Evolutionary conservation across 2,888 invertebrate species (phyloP).

Genomic region (Meteorus cinctellus): DNA sequence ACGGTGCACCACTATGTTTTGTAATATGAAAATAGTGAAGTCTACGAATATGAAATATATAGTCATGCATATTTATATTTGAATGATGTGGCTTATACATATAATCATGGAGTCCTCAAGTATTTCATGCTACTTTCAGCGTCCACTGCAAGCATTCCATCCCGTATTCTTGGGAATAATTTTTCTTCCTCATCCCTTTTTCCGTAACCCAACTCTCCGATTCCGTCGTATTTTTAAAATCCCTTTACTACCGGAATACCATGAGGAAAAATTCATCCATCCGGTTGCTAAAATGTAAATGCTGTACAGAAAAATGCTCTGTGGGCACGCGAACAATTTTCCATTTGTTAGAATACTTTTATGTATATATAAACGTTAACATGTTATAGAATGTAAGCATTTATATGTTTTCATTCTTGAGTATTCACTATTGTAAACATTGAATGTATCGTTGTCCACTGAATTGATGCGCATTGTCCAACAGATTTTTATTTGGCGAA

Average conservation of each 20-base stretch:
- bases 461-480: conserved; percentile 1
- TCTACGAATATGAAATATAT: too few species aligned
- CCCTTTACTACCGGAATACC: background rate
- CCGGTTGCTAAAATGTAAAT: background rate
- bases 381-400: background rate
- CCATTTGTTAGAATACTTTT: background rate
- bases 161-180: background rate
- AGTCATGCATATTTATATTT: background rate
- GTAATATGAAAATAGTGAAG: too few species aligned
- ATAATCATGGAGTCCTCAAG: background rate
- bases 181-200: background rate
- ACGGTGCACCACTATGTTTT: too few species aligned
- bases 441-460: background rate
- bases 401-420: background rate
- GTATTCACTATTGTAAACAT: background rate
- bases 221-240: background rate
- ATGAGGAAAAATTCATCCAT: conserved; percentile 1
- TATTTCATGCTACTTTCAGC: background rate
- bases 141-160: background rate
- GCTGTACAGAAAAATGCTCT: background rate
- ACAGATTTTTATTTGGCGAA: background rate
- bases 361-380: background rate
- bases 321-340: background rate
- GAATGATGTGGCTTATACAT: background rate
- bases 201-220: background rate